phyloP scores from a whole-genome alignment of 2,113 vertebrate genomes.

The Neolamprologus longior region DNA sequence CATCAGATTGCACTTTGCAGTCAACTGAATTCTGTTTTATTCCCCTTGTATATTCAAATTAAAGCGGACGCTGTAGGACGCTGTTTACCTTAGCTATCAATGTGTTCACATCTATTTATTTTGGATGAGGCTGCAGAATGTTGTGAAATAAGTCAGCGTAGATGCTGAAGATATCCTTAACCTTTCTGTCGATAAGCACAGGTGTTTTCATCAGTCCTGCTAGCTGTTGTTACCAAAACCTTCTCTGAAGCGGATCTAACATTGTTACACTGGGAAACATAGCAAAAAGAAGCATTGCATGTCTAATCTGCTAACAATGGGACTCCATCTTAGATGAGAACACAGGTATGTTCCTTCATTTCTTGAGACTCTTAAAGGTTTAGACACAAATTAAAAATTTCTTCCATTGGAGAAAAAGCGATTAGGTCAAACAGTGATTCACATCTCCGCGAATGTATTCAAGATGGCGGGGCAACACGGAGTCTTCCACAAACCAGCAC shows the following conservation, averaged over 20 bases:
- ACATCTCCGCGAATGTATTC: neutral
- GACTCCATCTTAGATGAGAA: neutral
- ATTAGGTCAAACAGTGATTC: neutral
- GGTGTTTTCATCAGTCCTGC: neutral
- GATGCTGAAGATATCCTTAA: neutral
- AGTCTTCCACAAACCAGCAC: neutral
- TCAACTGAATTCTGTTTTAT: neutral
- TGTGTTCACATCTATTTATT: neutral
- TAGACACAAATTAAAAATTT: neutral
- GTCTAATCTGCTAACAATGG: neutral
- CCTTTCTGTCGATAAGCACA: neutral
- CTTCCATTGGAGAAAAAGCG: neutral
- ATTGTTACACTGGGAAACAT: neutral
- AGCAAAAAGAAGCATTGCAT: neutral
- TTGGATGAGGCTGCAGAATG: neutral
- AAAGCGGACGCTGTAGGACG: neutral
- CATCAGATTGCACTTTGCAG: neutral
- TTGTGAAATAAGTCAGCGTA: neutral
- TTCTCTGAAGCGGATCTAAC: neutral
- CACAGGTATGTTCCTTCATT: neutral
- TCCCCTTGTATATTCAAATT: neutral
- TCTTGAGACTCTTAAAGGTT: neutral
- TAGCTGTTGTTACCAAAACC: neutral
- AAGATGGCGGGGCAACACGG: neutral
- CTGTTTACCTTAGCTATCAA: neutral